Percentiles rank a stretch among this genome's conserved stretches.
Evolutionary conservation across 2,113 vertebrate species (phyloP).

Genomic region (Centropristis striata): DNA sequence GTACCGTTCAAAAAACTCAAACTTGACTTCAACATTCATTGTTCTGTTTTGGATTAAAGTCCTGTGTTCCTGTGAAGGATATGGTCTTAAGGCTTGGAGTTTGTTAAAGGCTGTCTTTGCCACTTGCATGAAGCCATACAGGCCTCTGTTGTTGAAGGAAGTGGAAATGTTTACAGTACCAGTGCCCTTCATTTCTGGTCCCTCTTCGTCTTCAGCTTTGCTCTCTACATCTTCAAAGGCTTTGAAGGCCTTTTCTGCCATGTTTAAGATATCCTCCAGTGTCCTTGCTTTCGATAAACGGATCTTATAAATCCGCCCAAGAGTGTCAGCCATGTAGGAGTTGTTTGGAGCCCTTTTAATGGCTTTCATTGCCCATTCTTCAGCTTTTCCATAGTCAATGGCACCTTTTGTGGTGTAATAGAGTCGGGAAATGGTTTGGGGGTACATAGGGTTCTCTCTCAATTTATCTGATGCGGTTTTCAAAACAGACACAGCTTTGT

Average conservation of each 20-base stretch:
- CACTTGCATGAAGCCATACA: conserved; percentile 64
- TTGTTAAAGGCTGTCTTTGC: conserved; percentile 42
- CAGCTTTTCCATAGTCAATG: neutral
- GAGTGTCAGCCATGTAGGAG: conserved; percentile 71
- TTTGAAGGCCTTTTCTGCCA: neutral
- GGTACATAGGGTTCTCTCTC: neutral
- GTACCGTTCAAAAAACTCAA: conserved; percentile 70
- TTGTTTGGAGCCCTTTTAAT: conserved; percentile 41
- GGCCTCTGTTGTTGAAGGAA: conserved; percentile 65
- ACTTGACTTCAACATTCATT: conserved; percentile 37
- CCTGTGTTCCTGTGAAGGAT: rapidly evolving
- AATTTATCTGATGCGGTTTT: conserved; percentile 40
- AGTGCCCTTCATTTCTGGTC: neutral
- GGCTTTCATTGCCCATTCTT: conserved; percentile 51
- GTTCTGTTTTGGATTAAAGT: neutral
- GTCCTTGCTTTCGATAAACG: rapidly evolving
- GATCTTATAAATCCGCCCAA: conserved; percentile 71
- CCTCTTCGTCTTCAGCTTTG: conserved; percentile 42
- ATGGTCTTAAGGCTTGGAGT: rapidly evolving
- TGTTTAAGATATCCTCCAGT: rapidly evolving
- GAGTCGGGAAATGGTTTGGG: conserved; percentile 68
- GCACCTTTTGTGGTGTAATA: neutral
- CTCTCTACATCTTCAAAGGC: conserved; percentile 50
- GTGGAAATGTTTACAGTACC: neutral
- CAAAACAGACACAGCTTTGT: neutral